Evolutionary conservation across 2,113 vertebrate genomes (phyloP), one percentile per base, ranked within the genome.

Genomic region (Sceloporus tristichus): DNA sequence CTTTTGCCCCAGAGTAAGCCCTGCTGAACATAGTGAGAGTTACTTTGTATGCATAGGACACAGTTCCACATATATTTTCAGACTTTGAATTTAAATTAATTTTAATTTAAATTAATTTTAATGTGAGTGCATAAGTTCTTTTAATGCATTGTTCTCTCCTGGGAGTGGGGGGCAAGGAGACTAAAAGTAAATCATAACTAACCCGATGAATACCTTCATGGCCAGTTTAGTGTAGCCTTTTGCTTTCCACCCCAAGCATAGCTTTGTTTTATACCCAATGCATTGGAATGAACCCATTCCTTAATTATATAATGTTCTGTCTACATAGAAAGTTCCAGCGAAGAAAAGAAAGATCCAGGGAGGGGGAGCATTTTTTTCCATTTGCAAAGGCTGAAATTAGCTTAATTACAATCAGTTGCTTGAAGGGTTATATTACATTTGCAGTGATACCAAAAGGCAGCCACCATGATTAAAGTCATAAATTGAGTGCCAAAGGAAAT

Each of bases 361-460:
- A 92, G 62, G 48, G 84, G 71, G 91, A 42, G 90, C 91, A 66
- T 62, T 68, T 77, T 66, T 40, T 82, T 3, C 3, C 74, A 18
- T 78, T 65, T 85, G 78, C 90, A 95, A 94, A 79, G 85, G 90
- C 85, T 88, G 21, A 94, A 94, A 93, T 93, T 78, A 77, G 77
- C 88, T 94, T 91, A 95, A 91, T 89, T 90, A 62, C 40, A 75
- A 59, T 82, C 42, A 85, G 92, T 91, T 91, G 93, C 91, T 87
- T 89, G 10, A 85, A 89, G 88, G 82, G 87, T 91, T 92, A 78
- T 85, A 86, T 86, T 94, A 42, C 77, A 53, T 21, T 68, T 0
- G 1, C 62, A 84, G 29, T 87, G 86, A 82, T 91, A 88, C 42
- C 84, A 71, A 82, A 79, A 89, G 38, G 86, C 80, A 56, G 71